phyloP scores from a whole-genome alignment of 2,797 vertebrate genomes.

The Melanotaenia maccullochi region DNA sequence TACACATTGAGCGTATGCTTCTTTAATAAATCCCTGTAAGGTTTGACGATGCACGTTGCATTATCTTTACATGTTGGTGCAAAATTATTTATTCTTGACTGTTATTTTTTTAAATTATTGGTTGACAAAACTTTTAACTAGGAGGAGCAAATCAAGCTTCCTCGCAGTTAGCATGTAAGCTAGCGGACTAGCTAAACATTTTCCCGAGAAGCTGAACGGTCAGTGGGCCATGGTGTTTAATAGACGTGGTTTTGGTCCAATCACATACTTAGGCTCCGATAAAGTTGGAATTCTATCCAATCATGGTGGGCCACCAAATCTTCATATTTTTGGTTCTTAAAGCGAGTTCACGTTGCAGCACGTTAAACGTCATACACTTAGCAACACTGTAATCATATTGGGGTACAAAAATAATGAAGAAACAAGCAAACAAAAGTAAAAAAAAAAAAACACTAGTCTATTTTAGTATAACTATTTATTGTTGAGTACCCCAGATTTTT shows the following conservation, averaged over 20 bases:
- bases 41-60: neutral
- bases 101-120: neutral
- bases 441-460: neutral
- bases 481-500: neutral
- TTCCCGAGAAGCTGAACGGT: slow-evolving; percentile 39
- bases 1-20: slow-evolving; percentile 20
- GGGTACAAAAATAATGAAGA: neutral
- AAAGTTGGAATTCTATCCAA: slow-evolving; percentile 14
- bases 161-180: slow-evolving; percentile 53
- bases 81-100: neutral
- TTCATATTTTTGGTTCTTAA: neutral
- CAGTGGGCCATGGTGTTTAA: slow-evolving; percentile 49
- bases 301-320: slow-evolving; percentile 1
- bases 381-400: neutral
- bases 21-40: neutral
- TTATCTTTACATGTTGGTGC: neutral
- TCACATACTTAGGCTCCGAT: slow-evolving; percentile 16
- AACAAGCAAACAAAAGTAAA: neutral
- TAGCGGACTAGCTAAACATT: slow-evolving; percentile 54
- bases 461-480: neutral
- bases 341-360: neutral
- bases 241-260: slow-evolving; percentile 44
- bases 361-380: neutral
- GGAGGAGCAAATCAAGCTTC: slow-evolving; percentile 17
- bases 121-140: slow-evolving; percentile 36